Percentiles rank a stretch among this genome's conserved stretches.
phyloP scores from a whole-genome alignment of 2,888 invertebrate species.

The Neoitamus cyanurus region DNA sequence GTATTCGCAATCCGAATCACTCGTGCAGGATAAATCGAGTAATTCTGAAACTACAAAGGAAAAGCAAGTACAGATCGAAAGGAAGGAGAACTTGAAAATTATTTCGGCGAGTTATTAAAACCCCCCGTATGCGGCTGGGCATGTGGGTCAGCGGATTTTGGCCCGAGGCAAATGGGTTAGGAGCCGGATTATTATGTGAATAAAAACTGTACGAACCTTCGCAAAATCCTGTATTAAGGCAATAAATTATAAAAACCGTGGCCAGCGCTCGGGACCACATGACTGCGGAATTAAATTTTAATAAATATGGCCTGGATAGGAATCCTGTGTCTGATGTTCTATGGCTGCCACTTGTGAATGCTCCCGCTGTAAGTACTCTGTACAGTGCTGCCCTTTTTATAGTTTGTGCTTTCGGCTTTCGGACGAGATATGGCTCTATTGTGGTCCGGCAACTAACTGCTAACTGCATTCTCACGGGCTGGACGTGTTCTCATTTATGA shows the following conservation, averaged over 20 bases:
- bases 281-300: constrained; percentile 49
- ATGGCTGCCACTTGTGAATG: constrained; percentile 27
- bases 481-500: constrained; percentile 41
- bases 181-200: constrained; percentile 2
- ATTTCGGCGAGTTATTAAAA: constrained; percentile 22
- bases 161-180: constrained; percentile 4
- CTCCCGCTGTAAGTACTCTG: not conserved
- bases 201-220: constrained; percentile 47
- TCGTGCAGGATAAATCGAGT: constrained; percentile 38
- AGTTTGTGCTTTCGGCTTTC: not conserved
- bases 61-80: not conserved
- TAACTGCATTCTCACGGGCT: constrained; percentile 26
- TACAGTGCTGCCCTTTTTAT: not conserved
- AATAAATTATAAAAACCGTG: constrained; percentile 48
- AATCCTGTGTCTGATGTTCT: constrained; percentile 38
- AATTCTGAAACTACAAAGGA: not conserved
- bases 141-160: not conserved
- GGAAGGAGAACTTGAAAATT: not conserved
- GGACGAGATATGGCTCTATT: constrained; percentile 8
- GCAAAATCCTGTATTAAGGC: constrained; percentile 46
- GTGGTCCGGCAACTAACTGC: constrained; percentile 27
- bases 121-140: not conserved
- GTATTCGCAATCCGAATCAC: constrained; percentile 14
- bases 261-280: constrained; percentile 49
- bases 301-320: constrained; percentile 38